Conservation (phyloP, 1,140 invertebrate genomes). For the Drosophila pandora region DNA sequence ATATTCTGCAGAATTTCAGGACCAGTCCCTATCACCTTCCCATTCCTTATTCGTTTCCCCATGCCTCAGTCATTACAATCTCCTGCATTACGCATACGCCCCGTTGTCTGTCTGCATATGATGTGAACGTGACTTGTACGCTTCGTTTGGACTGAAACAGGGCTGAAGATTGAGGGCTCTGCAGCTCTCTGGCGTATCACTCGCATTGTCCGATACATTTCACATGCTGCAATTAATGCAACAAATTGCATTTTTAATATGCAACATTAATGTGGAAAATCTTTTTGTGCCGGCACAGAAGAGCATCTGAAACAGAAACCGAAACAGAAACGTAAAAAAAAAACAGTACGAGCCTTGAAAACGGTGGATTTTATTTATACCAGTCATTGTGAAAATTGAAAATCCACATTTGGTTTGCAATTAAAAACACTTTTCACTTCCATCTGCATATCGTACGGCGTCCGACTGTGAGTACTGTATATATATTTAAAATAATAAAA, state of each 20-base stretch:
- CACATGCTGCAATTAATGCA: conserved; percentile 77
- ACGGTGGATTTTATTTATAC: conserved; percentile 63
- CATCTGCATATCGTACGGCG: conserved; percentile 7
- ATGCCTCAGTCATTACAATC: neutral
- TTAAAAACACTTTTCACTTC: conserved; percentile 56
- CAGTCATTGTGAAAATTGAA: conserved; percentile 79
- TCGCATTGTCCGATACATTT: conserved; percentile 74
- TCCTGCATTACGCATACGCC: conserved; percentile 65
- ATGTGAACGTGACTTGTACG: conserved; percentile 60
- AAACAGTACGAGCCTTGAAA: neutral
- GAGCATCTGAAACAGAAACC: conserved; percentile 15
- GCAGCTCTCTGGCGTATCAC: conserved; percentile 33
- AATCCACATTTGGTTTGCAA: conserved; percentile 70
- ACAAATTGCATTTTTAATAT: conserved; percentile 82
- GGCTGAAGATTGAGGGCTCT: conserved; percentile 14
- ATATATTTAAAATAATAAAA: conserved; percentile 74
- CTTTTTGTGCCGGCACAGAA: conserved; percentile 43
- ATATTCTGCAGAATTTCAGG: neutral
- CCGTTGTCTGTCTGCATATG: conserved; percentile 31
- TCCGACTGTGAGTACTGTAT: neutral
- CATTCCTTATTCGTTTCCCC: neutral
- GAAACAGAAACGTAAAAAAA: conserved; percentile 6
- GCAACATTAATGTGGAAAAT: conserved; percentile 80
- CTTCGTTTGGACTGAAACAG: conserved; percentile 2
- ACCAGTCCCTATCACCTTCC: neutral